Evolutionary conservation across 64 coral and sea anemone species (phyloP).

Genomic region (Montipora cactus): DNA sequence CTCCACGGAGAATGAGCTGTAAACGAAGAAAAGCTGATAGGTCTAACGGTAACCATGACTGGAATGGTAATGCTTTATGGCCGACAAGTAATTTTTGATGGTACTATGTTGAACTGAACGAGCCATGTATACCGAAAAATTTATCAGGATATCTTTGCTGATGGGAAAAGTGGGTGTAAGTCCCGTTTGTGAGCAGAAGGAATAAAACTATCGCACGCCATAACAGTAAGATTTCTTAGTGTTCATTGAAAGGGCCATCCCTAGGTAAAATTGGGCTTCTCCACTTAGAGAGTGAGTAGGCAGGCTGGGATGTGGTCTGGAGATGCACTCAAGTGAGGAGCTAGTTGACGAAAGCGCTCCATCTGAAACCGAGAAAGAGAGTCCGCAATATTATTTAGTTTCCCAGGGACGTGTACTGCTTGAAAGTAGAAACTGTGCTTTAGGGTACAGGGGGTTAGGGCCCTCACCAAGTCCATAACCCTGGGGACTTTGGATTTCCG

Average conservation of each 20-base stretch:
- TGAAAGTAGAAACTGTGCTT: too few species aligned
- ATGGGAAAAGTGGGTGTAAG: neutral
- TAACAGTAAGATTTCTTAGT: neutral
- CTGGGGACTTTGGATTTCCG: too few species aligned
- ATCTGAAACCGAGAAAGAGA: neutral
- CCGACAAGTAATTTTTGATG: conserved; percentile 34
- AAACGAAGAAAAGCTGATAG: neutral
- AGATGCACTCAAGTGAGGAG: neutral
- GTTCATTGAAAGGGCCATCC: neutral
- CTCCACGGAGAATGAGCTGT: too few species aligned
- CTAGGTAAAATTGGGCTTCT: neutral
- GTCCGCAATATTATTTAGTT: too few species aligned
- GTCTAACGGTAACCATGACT: neutral
- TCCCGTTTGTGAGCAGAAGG: neutral
- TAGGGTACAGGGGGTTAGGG: too few species aligned
- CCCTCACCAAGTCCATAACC: too few species aligned
- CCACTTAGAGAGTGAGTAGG: neutral
- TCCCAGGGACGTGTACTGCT: too few species aligned
- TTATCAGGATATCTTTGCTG: conserved; percentile 21
- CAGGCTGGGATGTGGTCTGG: neutral
- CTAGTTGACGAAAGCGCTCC: neutral
- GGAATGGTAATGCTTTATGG: neutral
- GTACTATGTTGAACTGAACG: neutral
- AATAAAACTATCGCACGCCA: neutral
- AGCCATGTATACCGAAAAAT: neutral